phyloP scores from a whole-genome alignment of 2,888 invertebrate genomes.

The Cecidostiba fungosa region DNA sequence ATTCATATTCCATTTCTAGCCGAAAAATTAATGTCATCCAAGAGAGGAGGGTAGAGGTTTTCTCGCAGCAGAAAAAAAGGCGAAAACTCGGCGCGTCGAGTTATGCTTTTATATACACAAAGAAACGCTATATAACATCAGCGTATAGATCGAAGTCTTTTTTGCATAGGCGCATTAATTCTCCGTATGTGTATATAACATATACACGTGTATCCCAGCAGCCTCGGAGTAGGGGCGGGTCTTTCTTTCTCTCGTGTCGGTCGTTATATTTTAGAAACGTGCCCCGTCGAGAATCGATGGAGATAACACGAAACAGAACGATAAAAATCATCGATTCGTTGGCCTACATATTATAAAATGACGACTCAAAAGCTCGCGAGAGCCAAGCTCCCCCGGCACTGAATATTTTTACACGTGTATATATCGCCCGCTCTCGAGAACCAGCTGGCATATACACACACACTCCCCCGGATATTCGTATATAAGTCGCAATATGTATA shows the following conservation, averaged over 20 bases:
- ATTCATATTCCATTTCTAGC: no score
- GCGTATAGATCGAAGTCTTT: conserved; percentile 19
- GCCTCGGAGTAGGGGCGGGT: not conserved
- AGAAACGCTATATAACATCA: not conserved
- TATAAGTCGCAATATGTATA: not conserved
- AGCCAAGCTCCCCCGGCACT: not conserved
- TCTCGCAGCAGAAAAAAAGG: not conserved
- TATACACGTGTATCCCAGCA: not conserved
- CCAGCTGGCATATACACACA: not conserved
- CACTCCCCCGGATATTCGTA: no score
- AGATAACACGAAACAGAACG: conserved; percentile 54
- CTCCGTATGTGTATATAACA: not conserved
- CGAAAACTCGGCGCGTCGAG: not conserved
- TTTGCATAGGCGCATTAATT: conserved; percentile 51
- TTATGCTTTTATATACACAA: not conserved
- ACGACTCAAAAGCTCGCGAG: conserved; percentile 40
- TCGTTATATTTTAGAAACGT: conserved; percentile 48
- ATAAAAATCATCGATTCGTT: conserved; percentile 61
- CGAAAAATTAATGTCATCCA: not conserved
- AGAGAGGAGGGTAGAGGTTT: not conserved
- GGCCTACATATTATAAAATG: conserved; percentile 60
- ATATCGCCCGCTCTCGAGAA: not conserved
- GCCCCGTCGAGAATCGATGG: conserved; percentile 49
- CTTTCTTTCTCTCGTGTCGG: conserved; percentile 29
- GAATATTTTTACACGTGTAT: conserved; percentile 29